Percentiles rank a stretch among this genome's conserved stretches.
These are phyloP conservation scores for Hyppa rectilinea DNA, from an alignment of 2,888 invertebrate species.

Conservation along the genomic window DNA sequence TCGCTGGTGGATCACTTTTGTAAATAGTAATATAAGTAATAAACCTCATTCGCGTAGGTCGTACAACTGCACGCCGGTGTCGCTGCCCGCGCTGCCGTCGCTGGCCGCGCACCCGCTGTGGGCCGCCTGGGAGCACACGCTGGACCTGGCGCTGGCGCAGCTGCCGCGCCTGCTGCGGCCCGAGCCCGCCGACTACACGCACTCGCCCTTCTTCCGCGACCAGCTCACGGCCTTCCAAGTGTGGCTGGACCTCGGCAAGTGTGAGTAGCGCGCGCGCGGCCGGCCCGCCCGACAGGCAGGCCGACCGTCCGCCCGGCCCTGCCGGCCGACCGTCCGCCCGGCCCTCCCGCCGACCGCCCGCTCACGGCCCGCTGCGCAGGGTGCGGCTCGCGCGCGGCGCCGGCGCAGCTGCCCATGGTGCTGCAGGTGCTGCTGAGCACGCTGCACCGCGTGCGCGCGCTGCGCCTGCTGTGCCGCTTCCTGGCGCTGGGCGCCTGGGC, in stretches of 20 bases:
- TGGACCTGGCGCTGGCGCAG: constrained; percentile 98
- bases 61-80: constrained; percentile 99
- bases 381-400: constrained; percentile 89
- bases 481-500: constrained; percentile 97
- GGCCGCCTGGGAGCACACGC: constrained; percentile 99
- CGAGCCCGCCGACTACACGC: constrained; percentile 90
- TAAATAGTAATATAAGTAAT: too few species aligned
- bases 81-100: constrained; percentile 97
- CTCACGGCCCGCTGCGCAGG: too few species aligned
- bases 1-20: too few species aligned
- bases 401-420: constrained; percentile 93
- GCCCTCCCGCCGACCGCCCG: too few species aligned
- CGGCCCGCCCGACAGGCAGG: too few species aligned
- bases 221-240: constrained; percentile 99
- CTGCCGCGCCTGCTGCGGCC: constrained; percentile 94
- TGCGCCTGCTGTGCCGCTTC: constrained; percentile 98
- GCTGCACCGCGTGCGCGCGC: constrained; percentile 97
- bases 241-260: constrained; percentile 95
- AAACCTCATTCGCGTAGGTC: constrained; percentile 85
- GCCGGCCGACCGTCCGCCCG: too few species aligned
- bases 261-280: constrained; percentile 56
- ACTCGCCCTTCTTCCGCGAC: constrained; percentile 98
- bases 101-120: constrained; percentile 98
- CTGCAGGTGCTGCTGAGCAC: constrained; percentile 90
- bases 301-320: too few species aligned